Percentiles rank a stretch among this genome's conserved stretches.
phyloP scores from a whole-genome alignment of 2,113 vertebrate species.

The Chunga burmeisteri region DNA sequence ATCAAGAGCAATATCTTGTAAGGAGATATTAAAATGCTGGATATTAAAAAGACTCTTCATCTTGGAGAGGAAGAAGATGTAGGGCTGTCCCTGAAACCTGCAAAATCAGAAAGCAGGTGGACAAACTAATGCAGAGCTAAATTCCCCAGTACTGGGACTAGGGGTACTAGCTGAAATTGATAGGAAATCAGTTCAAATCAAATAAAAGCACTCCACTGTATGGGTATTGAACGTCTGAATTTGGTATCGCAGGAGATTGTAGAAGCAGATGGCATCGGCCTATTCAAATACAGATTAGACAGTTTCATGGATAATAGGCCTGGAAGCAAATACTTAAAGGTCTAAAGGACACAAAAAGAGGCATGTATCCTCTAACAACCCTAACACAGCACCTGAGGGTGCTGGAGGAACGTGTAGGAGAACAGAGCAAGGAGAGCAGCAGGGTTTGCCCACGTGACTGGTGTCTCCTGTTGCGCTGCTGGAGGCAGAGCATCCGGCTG shows the following conservation, averaged over 20 bases:
- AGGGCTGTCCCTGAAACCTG: not conserved
- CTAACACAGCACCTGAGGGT: not conserved
- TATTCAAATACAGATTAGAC: not conserved
- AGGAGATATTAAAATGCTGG: not conserved
- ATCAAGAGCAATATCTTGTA: not conserved
- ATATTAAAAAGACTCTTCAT: not conserved
- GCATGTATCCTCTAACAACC: not conserved
- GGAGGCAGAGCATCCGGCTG: not conserved
- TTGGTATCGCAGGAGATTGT: not conserved
- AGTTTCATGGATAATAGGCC: not conserved
- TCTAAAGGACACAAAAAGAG: not conserved
- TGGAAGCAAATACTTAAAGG: not conserved
- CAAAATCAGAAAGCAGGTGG: not conserved
- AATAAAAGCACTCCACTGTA: not conserved
- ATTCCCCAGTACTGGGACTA: not conserved
- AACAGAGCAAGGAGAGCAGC: not conserved
- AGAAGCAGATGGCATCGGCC: not conserved
- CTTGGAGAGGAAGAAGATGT: not conserved
- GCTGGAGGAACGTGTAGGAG: not conserved
- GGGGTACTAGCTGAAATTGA: rapidly evolving
- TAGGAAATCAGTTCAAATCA: not conserved
- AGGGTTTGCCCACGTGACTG: not conserved
- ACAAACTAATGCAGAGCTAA: not conserved
- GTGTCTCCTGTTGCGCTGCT: rapidly evolving
- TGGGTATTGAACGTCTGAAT: not conserved